A percentile compares a stretch with the other conserved stretches of the same genome.
phyloP scores from a whole-genome alignment of 2,888 invertebrate species.

The Coelogynopora nodosa region DNA sequence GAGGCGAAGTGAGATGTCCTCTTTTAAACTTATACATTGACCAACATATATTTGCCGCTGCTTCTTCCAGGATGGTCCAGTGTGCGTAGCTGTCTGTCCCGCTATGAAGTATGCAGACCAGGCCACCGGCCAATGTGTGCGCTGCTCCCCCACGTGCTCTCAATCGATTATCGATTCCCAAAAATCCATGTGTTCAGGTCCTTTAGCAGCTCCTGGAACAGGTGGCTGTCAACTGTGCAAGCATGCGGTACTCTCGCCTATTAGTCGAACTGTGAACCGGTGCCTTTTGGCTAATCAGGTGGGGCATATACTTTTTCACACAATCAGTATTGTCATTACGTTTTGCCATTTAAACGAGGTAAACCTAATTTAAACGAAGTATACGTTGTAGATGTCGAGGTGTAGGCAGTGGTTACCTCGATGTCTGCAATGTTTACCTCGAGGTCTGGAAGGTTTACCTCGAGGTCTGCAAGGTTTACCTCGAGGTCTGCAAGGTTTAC shows the following conservation, averaged over 20 bases:
- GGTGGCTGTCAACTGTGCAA: neutral
- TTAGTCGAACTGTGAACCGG: neutral
- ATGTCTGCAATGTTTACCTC: too few species aligned
- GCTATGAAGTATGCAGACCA: neutral
- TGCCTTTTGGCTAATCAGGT: neutral
- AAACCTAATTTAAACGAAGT: too few species aligned
- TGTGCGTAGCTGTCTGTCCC: neutral
- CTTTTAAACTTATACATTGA: too few species aligned
- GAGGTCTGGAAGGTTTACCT: too few species aligned
- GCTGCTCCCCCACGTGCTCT: neutral
- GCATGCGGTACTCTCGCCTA: neutral
- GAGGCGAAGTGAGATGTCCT: too few species aligned
- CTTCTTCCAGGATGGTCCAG: neutral
- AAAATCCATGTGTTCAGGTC: neutral
- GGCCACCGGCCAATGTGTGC: neutral
- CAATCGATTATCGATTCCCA: neutral
- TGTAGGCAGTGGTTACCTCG: too few species aligned
- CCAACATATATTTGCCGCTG: too few species aligned
- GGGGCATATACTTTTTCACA: neutral
- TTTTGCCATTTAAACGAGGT: too few species aligned
- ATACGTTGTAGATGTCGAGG: too few species aligned
- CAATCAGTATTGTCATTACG: too few species aligned
- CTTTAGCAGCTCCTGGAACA: neutral
- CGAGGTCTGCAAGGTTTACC: too few species aligned
- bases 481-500: too few species aligned